Conservation (phyloP, 2,797 vertebrate species). For the Poecile montanus region DNA sequence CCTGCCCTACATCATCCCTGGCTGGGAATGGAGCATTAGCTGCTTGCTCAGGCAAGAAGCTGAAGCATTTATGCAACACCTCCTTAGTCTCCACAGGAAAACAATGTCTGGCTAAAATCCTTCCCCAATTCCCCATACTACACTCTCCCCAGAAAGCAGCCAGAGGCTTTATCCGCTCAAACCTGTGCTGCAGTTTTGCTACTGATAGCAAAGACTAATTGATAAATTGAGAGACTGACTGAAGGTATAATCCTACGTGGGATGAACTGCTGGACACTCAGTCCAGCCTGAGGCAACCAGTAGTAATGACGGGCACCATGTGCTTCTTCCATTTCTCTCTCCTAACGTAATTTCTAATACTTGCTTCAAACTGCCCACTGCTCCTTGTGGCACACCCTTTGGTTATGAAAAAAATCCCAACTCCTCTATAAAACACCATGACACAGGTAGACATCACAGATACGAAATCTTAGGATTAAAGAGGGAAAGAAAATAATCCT, state of each 20-base stretch:
- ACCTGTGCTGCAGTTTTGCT: background rate
- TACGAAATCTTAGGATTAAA: background rate
- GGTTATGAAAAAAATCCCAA: background rate
- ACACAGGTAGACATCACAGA: background rate
- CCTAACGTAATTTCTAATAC: background rate
- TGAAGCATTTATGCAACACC: rapidly evolving
- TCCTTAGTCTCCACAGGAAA: background rate
- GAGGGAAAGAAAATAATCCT: background rate
- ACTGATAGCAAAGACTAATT: background rate
- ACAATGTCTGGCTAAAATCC: background rate
- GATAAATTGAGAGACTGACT: background rate
- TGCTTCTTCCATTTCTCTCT: background rate
- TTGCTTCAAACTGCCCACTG: background rate
- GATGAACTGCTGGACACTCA: rapidly evolving
- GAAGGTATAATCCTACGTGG: background rate
- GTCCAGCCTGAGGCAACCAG: background rate
- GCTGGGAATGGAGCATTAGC: background rate
- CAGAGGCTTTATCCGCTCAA: background rate
- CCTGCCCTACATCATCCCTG: background rate
- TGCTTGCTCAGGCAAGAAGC: background rate
- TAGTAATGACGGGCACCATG: rapidly evolving
- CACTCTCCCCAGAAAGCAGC: background rate
- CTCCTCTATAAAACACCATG: background rate
- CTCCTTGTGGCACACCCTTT: background rate
- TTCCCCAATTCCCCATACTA: background rate